These are phyloP conservation scores for Ceryle rudis DNA, from an alignment of 2,797 vertebrate genomes.

Conservation along the genomic window DNA sequence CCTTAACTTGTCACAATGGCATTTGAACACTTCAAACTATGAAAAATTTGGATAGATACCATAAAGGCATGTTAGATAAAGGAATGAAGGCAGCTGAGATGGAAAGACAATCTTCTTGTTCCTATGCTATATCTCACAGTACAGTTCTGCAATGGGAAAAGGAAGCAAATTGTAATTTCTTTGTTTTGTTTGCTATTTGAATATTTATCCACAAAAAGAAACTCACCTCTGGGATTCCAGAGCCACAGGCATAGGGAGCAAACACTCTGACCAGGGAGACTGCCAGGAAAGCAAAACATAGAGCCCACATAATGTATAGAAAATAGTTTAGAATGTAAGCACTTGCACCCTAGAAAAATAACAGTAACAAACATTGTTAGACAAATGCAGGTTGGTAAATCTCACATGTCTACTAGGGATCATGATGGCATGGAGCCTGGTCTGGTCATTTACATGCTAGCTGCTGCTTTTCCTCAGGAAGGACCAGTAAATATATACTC, in stretches of 20 bases:
- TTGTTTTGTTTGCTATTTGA: not conserved
- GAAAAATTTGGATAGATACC: not conserved
- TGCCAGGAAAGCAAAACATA: conserved; percentile 94
- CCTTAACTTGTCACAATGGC: not conserved
- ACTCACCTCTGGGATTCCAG: conserved; percentile 96
- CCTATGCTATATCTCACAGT: not conserved
- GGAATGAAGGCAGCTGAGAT: not conserved
- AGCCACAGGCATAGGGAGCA: conserved; percentile 96
- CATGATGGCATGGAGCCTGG: not conserved
- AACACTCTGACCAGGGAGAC: conserved; percentile 96
- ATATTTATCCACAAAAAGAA: not conserved
- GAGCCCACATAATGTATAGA: conserved; percentile 93
- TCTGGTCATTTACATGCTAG: not conserved
- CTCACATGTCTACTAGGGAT: not conserved
- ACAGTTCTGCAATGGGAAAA: not conserved
- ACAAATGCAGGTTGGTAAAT: not conserved
- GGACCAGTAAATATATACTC: not conserved
- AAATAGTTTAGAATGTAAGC: conserved; percentile 96
- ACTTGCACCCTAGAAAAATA: conserved; percentile 87
- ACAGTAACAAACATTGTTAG: conserved; percentile 53
- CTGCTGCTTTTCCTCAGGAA: not conserved
- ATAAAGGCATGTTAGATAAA: not conserved
- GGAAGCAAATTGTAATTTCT: not conserved
- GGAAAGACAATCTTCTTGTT: not conserved
- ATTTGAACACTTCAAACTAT: not conserved